phyloP scores from a whole-genome alignment of 2,113 vertebrate genomes.

The Brienomyrus longianalis region DNA sequence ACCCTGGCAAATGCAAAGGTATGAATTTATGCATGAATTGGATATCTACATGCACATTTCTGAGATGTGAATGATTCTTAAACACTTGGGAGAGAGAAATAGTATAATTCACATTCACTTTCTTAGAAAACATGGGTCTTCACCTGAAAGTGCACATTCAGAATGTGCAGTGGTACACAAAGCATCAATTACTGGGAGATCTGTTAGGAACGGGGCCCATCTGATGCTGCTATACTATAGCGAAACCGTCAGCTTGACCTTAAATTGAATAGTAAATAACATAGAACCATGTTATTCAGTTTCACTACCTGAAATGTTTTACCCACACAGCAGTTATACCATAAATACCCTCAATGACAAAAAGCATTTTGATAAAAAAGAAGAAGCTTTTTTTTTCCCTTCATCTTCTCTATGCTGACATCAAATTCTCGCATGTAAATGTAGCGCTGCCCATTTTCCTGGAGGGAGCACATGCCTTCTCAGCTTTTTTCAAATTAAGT shows the following conservation, averaged over 20 bases:
- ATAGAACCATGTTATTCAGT: neutral
- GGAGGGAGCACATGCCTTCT: neutral
- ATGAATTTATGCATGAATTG: neutral
- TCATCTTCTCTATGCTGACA: neutral
- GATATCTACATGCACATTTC: neutral
- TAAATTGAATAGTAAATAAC: neutral
- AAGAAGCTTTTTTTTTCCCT: too few relatives aligned
- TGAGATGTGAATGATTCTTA: neutral
- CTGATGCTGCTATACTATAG: neutral
- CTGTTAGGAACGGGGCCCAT: neutral
- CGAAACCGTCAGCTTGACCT: neutral
- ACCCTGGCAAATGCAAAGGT: neutral
- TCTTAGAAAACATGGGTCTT: neutral
- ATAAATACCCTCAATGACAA: neutral
- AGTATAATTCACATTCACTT: neutral
- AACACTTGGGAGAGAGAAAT: neutral
- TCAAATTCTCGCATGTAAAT: neutral
- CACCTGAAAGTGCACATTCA: neutral
- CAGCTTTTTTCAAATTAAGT: neutral
- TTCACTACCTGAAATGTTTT: neutral
- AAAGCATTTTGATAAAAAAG: neutral
- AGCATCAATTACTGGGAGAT: neutral
- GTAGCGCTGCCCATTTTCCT: neutral
- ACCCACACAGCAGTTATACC: neutral
- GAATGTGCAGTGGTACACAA: neutral